A percentile compares a stretch with the other conserved stretches of the same genome.
Evolutionary conservation across 2,797 vertebrate species (phyloP).

Genomic region (Knipowitschia caucasica): DNA sequence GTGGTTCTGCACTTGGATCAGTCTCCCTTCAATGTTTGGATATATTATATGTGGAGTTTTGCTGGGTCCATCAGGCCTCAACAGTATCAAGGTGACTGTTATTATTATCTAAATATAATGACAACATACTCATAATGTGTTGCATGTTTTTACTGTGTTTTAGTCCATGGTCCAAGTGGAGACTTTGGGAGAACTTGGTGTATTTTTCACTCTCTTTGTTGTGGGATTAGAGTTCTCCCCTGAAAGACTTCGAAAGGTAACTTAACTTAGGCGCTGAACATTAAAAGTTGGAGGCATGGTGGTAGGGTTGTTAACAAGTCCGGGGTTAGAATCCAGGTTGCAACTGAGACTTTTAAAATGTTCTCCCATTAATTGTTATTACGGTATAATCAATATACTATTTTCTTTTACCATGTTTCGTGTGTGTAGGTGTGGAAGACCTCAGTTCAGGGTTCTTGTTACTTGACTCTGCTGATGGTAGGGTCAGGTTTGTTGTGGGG

Average conservation of each 20-base stretch:
- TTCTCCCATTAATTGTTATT: no score
- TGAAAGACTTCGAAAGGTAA: slow-evolving; percentile 93
- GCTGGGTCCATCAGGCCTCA: slow-evolving; percentile 93
- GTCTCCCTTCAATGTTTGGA: slow-evolving; percentile 95
- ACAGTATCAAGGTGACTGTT: slow-evolving; percentile 88
- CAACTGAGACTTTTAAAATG: no score
- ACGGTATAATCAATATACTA: no score
- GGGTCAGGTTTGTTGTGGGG: slow-evolving; percentile 90
- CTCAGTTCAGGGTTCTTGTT: slow-evolving; percentile 90
- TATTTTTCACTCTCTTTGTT: slow-evolving; percentile 96
- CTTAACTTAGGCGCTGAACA: background rate
- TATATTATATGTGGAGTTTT: slow-evolving; percentile 95
- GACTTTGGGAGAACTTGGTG: slow-evolving; percentile 92
- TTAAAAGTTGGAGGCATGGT: no score
- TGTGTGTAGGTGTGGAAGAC: slow-evolving; percentile 89
- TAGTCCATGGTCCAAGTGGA: slow-evolving; percentile 99
- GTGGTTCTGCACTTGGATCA: slow-evolving; percentile 87
- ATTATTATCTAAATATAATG: background rate
- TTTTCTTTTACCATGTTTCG: background rate
- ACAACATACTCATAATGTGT: background rate
- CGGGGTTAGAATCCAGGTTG: no score
- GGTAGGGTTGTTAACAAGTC: no score
- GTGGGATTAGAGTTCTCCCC: slow-evolving; percentile 97
- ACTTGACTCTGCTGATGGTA: slow-evolving; percentile 90
- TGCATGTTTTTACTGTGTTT: slow-evolving; percentile 18